phyloP scores from a whole-genome alignment of 2,888 invertebrate species.

The Tetranychus piercei region DNA sequence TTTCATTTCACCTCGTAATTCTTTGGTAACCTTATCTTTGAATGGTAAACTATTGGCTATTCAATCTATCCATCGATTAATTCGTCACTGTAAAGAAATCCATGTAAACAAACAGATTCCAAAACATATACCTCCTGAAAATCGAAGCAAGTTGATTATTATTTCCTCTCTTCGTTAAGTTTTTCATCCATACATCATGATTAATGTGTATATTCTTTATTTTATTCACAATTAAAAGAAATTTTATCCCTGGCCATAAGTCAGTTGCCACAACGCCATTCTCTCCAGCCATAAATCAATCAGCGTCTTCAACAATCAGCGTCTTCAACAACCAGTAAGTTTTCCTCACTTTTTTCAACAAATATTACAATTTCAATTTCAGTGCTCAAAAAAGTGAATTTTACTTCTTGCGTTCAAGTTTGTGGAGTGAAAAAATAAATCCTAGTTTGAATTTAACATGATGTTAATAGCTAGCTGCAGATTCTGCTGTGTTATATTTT shows the following conservation, averaged over 20 bases:
- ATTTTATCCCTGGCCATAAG: slow-evolving; percentile 15
- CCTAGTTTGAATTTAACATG: too few relatives aligned
- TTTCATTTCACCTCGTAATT: slow-evolving; percentile 42
- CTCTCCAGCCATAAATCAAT: neutral
- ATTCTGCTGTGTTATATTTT: slow-evolving; percentile 68
- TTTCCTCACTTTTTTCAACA: slow-evolving; percentile 3
- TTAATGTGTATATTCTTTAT: slow-evolving; percentile 27
- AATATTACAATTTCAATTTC: neutral
- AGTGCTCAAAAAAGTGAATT: slow-evolving; percentile 27
- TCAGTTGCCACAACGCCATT: neutral
- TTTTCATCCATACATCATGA: neutral
- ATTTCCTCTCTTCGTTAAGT: neutral
- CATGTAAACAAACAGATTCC: slow-evolving; percentile 44
- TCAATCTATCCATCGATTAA: slow-evolving; percentile 65
- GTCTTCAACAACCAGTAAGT: neutral
- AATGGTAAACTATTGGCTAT: slow-evolving; percentile 93
- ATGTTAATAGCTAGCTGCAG: too few relatives aligned
- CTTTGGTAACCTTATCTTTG: slow-evolving; percentile 75
- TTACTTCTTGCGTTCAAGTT: slow-evolving; percentile 53
- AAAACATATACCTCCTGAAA: slow-evolving; percentile 44
- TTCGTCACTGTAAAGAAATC: slow-evolving; percentile 74
- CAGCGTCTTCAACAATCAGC: slow-evolving; percentile 38
- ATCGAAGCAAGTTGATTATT: slow-evolving; percentile 37
- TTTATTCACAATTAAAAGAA: neutral
- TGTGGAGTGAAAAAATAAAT: too few relatives aligned